Percentiles rank a stretch among this genome's conserved stretches.
Conservation (phyloP, 2,888 invertebrate genomes). For the Cylindroiulus punctatus region DNA sequence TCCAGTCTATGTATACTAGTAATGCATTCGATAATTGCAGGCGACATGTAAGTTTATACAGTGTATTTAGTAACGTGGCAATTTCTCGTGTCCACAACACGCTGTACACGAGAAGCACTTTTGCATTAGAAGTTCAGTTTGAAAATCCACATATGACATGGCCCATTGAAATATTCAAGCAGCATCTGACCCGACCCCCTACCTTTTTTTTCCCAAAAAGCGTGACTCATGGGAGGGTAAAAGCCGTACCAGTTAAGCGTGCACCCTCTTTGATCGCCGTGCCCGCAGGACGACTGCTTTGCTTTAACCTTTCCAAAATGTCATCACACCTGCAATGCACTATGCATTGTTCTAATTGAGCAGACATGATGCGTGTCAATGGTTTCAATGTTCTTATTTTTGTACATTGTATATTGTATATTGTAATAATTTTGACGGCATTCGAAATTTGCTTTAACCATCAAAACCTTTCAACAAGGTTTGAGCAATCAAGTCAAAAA, state of each 20-base stretch:
- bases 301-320: slow-evolving; percentile 10
- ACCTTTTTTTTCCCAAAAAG: not conserved
- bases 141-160: not conserved
- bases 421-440: not conserved
- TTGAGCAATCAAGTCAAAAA: too few species aligned
- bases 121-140: not conserved
- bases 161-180: not conserved
- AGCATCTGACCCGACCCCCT: not conserved
- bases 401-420: too few species aligned
- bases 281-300: not conserved
- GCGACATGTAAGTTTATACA: too few species aligned
- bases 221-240: slow-evolving; percentile 9
- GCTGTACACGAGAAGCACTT: too few species aligned
- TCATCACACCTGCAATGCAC: slow-evolving; percentile 22
- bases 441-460: not conserved
- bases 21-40: too few species aligned
- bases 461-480: too few species aligned
- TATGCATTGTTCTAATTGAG: not conserved
- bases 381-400: not conserved
- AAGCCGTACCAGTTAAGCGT: not conserved
- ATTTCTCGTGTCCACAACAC: too few species aligned
- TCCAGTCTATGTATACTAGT: too few species aligned
- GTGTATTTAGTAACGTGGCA: too few species aligned
- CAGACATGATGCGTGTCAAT: not conserved
- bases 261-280: not conserved